Evolutionary conservation across 2,888 invertebrate genomes (phyloP), one percentile per base, ranked within the genome.

Genomic region (Notodonta ziczac): DNA sequence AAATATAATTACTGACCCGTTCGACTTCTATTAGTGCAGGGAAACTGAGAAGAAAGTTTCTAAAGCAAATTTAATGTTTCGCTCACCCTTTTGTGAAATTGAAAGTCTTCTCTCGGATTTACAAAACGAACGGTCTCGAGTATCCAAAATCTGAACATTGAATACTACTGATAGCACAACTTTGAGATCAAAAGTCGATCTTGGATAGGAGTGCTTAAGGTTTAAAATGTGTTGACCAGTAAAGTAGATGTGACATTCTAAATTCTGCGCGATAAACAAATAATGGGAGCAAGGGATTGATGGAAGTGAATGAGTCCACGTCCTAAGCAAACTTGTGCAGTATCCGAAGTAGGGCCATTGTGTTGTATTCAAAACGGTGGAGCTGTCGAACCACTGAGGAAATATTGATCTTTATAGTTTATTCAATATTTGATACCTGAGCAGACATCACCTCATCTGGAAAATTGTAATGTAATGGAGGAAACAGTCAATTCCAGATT

Each of bases 311-410:
- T 83, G 85, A 85, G 83, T 86, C 81, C 81, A 84, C 83, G 84
- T 90, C 90, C 90, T 91, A 89, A 90, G 84, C 83, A 90, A 91
- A 91, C 89, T 85, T 83, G 72, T 78, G 82, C 82, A 80, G 85
- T 82, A 87, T 85, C 84, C 80, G 73, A 84, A 87, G 84, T 82
- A 74, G 69, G 69, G 64, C 74, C 77, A 84, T 87, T 88, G 83
- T 85, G 76, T 82, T 82, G 73, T 79, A 84, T 85, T 84, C 80
- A 81, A 83, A 85, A 82, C 78, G 74, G 68, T 74, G 71, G 63
- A 78, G 72, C 72, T 74, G 71, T 74, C 70, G 76, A 78, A 81
- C 75, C 77, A 64, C 70, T 73, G 68, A 68, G 76, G 70, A 78
- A 81, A 83, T 84, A 85, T 86, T 84, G 83, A 82, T 81, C 77